These are phyloP conservation scores for Paraescarpia echinospica DNA, from an alignment of 1,140 invertebrate species.

Conservation along the genomic window DNA sequence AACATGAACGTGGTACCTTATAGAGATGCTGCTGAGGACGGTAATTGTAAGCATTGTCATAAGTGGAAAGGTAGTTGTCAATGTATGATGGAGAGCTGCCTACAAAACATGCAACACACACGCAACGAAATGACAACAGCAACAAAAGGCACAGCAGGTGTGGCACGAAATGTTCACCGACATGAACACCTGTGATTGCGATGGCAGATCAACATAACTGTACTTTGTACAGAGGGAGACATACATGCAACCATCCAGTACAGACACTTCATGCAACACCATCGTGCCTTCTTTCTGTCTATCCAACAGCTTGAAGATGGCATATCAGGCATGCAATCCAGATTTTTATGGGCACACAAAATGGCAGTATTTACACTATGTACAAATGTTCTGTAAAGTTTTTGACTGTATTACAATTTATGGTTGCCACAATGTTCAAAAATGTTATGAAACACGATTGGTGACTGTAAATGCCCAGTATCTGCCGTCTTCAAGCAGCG, in stretches of 20 bases:
- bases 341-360: background rate
- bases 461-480: background rate
- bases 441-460: background rate
- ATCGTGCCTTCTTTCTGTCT: background rate
- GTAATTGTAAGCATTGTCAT: background rate
- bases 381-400: background rate
- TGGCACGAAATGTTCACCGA: background rate
- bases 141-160: background rate
- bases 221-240: background rate
- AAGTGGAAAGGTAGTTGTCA: background rate
- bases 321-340: background rate
- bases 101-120: conserved; percentile 5
- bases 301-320: background rate
- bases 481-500: background rate
- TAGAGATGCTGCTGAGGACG: background rate
- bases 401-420: background rate
- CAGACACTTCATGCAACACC: background rate
- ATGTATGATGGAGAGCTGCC: background rate
- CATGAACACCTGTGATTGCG: background rate
- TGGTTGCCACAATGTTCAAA: background rate
- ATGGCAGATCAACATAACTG: background rate
- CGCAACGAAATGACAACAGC: background rate
- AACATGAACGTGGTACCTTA: background rate
- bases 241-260: background rate
- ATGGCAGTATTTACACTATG: background rate